Base-by-base conservation (phyloP, 2,797 vertebrate genomes). In the Cryptoprocta ferox region DNA sequence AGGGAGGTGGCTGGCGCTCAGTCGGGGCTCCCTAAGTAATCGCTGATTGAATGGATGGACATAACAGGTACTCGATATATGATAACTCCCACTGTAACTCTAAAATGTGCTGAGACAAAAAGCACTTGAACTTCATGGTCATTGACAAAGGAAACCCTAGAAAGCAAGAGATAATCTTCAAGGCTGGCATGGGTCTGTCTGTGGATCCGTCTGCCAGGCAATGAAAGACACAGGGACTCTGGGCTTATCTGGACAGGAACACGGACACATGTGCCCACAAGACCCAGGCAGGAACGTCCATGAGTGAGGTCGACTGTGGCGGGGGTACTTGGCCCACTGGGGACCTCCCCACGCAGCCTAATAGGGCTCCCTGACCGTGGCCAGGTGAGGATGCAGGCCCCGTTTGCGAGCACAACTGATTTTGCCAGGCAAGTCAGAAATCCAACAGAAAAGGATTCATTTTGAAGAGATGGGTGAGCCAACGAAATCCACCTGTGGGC, bases 61-160 rank as follows among this genome's bases (percentile, higher is more conserved):
- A 5, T 28, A 70, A 42, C 5, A 28, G 18, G 6, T 3, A 2
- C 71, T 68, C 14, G 5, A 4, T 61, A 45, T 18, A 4, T 1
- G 12, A 37, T 1, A 37, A 21, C 8, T 75, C 30, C 56, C 63
- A 8, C 0, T 79, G 48, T 18, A 2, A 39, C 42, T 89, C 76
- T 79, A 14, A 56, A 75, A 32, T 7, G 71, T 56, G 75, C 65
- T 78, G 35, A 81, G 63, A 82, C 14, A 30, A 50, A 96, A 96
- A 88, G 42, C 37, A 14, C 32, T 32, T 28, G 37, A 87, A 92
- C 63, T 37, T 94, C 70, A 53, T 9, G 30, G 63, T 3, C 71
- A 21, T n/a, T n/a, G 79, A 93, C 61, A 76, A 94, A 82, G n/a
- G 83, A 92, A 75, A 87, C 32, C 82, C 79, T 50, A 18, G 50